Evolutionary conservation across 2,113 vertebrate genomes (phyloP), one percentile per base, ranked within the genome.

Genomic region (Sorex araneus): DNA sequence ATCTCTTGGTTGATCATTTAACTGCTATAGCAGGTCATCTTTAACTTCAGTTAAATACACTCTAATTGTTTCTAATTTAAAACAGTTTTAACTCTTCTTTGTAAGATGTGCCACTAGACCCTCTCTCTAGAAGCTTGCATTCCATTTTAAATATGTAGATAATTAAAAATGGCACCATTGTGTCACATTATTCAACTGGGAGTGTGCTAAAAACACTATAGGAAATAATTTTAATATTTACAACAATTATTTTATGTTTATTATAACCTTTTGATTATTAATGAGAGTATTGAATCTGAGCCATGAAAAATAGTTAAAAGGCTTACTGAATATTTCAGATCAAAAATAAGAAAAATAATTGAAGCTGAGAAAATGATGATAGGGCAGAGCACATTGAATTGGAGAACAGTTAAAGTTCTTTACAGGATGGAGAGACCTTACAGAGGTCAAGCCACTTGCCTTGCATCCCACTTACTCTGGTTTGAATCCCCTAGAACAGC

Each of bases 151-250:
- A 67, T n/a, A 75, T 16, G 0, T 45, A 47, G 13, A 36, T 71
- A 47, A 82, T 36, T 64, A 23, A 83, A 75, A 32, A 78, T 89
- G 92, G 74, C 45, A 3, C 25, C 71, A 15, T 27, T 67, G n/a
- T 54, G n/a, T 81, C 69, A 32, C 57, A 1, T 67, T 63, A 3
- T 63, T 5, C 64, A 92, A 78, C n/a, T 9, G 1, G 6, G 78
- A 34, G 60, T 57, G 3, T 50, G 70, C 12, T 67, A 84, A 74
- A 10, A 11, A 66, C 66, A 60, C 21, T 60, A 60, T 36, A 50
- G 30, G 10, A 47, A 81, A 82, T 4, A 89, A 18, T 69, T 84
- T 54, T 82, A 94, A 91, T 76, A 30, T 11, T 70, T 8, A 13
- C 40, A 81, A 54, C 7, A 82, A 74, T 83, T 0, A 3, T 79